A percentile compares a stretch with the other conserved stretches of the same genome.
Evolutionary conservation across 2,797 vertebrate species (phyloP).

Genomic region (Dendrocincla fuliginosa): DNA sequence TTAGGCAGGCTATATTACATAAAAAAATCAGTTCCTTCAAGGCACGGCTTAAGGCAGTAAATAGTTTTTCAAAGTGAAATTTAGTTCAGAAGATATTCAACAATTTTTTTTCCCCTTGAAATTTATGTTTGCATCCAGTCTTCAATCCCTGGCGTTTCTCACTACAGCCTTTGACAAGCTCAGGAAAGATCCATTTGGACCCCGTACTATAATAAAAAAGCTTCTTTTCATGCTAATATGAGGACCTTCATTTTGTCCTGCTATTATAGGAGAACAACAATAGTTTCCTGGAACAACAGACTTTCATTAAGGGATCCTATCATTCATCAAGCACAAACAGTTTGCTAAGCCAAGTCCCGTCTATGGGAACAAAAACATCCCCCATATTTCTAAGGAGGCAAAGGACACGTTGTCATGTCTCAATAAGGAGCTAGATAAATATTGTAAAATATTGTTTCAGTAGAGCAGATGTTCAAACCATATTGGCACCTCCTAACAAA

Average conservation of each 20-base stretch:
- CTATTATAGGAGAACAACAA: background rate
- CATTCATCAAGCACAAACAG: background rate
- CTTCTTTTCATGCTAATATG: background rate
- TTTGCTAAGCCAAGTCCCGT: background rate
- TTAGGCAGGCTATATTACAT: background rate
- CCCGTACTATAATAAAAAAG: background rate
- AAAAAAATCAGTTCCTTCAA: background rate
- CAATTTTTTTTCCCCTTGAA: background rate
- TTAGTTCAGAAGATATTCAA: background rate
- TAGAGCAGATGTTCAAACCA: conserved; percentile 49
- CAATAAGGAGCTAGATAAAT: conserved; percentile 38
- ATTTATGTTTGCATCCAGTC: background rate
- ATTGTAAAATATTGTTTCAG: conserved; percentile 45
- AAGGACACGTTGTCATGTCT: background rate
- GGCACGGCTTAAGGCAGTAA: background rate
- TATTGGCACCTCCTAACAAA: conserved; percentile 39
- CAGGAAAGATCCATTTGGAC: background rate
- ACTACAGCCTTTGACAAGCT: background rate
- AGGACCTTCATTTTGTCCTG: background rate
- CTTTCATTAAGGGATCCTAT: background rate
- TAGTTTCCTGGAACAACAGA: background rate
- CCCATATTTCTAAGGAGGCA: background rate
- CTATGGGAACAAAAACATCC: background rate
- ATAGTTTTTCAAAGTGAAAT: background rate
- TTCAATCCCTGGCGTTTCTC: background rate